A percentile compares a stretch with the other conserved stretches of the same genome.
Conservation (phyloP, 2,888 invertebrate genomes). For the Lepetodrilus schrolli region DNA sequence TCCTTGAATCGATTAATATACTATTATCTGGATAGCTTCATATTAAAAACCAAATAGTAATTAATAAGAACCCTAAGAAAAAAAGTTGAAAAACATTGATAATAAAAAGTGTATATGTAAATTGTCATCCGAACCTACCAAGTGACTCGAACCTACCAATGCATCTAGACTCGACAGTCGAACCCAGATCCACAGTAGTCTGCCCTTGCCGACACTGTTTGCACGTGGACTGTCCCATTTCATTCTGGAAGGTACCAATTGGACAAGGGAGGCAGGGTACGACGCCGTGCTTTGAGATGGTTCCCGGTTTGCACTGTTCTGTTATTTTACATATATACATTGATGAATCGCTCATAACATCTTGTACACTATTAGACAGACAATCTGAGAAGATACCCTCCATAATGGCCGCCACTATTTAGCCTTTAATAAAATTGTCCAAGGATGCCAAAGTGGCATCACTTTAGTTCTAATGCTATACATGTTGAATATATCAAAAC, state of each 20-base stretch:
- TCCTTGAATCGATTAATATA: no score
- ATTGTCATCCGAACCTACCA: no score
- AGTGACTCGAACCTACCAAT: not conserved
- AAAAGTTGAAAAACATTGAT: no score
- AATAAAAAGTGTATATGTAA: no score
- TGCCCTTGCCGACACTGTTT: not conserved
- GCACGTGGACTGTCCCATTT: not conserved
- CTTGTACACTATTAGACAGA: not conserved
- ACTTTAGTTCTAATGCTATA: no score
- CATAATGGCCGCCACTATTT: no score
- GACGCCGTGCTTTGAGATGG: not conserved
- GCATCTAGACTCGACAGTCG: not conserved
- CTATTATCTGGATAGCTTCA: no score
- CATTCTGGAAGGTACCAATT: not conserved
- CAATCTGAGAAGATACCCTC: not conserved
- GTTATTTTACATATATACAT: not conserved
- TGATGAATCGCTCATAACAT: not conserved
- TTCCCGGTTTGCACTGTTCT: not conserved
- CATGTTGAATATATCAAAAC: no score
- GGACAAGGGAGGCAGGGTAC: not conserved
- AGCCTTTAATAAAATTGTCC: no score
- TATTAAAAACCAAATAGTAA: no score
- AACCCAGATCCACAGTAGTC: not conserved
- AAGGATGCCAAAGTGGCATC: no score
- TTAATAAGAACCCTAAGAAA: no score